A percentile compares a stretch with the other conserved stretches of the same genome.
These are phyloP conservation scores for Philereme vetulata DNA, from an alignment of 2,888 invertebrate species.

Conservation along the genomic window DNA sequence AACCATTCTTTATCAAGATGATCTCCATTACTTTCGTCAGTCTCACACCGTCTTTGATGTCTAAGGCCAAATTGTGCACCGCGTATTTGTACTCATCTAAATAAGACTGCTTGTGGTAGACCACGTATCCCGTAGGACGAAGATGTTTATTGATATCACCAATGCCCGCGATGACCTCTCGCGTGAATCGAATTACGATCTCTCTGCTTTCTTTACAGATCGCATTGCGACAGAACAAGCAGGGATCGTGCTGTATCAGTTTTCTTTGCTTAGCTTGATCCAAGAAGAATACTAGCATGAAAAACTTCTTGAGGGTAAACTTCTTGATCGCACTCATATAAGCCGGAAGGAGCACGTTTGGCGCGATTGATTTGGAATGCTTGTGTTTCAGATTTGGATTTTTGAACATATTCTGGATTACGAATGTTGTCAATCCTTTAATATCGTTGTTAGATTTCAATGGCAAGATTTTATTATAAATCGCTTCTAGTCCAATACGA, in stretches of 20 bases:
- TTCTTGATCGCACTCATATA: constrained; percentile 89
- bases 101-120: constrained; percentile 90
- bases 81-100: constrained; percentile 96
- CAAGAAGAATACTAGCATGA: constrained; percentile 92
- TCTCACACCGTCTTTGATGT: constrained; percentile 94
- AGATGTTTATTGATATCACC: constrained; percentile 94
- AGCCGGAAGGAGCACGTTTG: constrained; percentile 86
- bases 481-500: constrained; percentile 93
- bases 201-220: constrained; percentile 90
- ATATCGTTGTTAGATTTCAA: constrained; percentile 91
- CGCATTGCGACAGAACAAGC: constrained; percentile 91
- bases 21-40: constrained; percentile 94
- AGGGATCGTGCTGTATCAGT: constrained; percentile 94
- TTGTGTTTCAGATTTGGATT: constrained; percentile 88
- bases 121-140: constrained; percentile 88
- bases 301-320: constrained; percentile 92
- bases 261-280: constrained; percentile 92
- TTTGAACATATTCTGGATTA: constrained; percentile 89
- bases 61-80: constrained; percentile 89
- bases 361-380: constrained; percentile 76
- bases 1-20: constrained; percentile 86
- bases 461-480: constrained; percentile 90
- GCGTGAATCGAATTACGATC: constrained; percentile 89
- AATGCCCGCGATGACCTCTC: constrained; percentile 90
- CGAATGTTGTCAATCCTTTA: constrained; percentile 89